Conservation (phyloP, 2,797 vertebrate genomes). For the Microchirus variegatus region DNA sequence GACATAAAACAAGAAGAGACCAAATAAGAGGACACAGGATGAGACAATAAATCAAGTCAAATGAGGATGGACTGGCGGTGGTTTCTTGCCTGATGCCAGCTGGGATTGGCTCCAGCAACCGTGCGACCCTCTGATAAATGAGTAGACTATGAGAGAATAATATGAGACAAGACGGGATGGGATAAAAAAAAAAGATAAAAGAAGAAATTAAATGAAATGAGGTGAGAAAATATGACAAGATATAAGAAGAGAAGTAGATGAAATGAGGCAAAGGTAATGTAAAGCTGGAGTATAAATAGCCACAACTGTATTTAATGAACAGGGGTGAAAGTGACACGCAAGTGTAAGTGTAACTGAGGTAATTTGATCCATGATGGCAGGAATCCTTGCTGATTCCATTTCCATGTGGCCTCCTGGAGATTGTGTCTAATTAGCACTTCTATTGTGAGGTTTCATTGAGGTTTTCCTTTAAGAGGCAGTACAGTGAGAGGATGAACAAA, state of each 20-base stretch:
- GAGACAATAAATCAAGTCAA: too few relatives aligned
- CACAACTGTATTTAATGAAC: slow-evolving; percentile 6
- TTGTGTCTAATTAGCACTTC: slow-evolving; percentile 17
- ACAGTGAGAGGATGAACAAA: neutral
- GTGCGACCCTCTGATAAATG: too few relatives aligned
- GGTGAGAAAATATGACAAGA: too few relatives aligned
- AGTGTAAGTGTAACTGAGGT: slow-evolving; percentile 14
- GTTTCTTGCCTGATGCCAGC: too few relatives aligned
- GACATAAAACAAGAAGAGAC: too few relatives aligned
- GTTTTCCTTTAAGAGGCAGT: neutral
- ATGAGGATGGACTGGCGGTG: too few relatives aligned
- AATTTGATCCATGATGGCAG: slow-evolving; percentile 23
- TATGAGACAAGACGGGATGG: neutral
- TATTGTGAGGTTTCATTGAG: slow-evolving; percentile 2
- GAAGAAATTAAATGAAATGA: too few relatives aligned
- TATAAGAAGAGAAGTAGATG: neutral
- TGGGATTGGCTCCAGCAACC: too few relatives aligned
- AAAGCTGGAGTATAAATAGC: slow-evolving; percentile 13
- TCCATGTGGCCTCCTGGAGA: neutral
- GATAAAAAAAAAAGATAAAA: too few relatives aligned
- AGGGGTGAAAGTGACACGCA: neutral
- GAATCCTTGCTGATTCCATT: neutral
- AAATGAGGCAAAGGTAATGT: neutral
- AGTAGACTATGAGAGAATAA: neutral
- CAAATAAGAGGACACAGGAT: too few relatives aligned